Conservation (phyloP, 2,113 vertebrate genomes). For the Dasyprocta punctata region DNA sequence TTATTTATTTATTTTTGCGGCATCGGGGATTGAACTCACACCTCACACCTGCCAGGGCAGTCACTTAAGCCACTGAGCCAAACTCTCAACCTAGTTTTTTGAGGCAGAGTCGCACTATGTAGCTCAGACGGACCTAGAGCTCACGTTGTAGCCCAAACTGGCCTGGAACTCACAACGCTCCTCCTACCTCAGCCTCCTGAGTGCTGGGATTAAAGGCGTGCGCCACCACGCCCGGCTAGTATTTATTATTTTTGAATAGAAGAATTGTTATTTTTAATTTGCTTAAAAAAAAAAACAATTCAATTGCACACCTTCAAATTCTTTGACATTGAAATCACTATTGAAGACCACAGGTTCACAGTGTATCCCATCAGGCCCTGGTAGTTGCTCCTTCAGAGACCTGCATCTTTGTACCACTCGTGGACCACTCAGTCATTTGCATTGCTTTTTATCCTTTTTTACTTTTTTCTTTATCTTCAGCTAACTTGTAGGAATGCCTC, state of each 20-base stretch:
- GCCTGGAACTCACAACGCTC: too few species aligned
- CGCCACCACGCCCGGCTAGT: too few species aligned
- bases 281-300: neutral
- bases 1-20: too few species aligned
- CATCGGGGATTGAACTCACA: too few species aligned
- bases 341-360: neutral
- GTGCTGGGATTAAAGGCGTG: too few species aligned
- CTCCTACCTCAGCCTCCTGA: too few species aligned
- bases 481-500: neutral
- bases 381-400: neutral
- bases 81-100: too few species aligned
- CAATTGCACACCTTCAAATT: neutral
- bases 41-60: too few species aligned
- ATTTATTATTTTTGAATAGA: neutral
- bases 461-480: neutral
- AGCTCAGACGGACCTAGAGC: too few species aligned
- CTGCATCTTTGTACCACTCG: neutral
- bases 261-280: neutral
- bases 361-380: neutral
- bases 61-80: too few species aligned
- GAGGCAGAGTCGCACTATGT: too few species aligned
- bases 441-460: neutral
- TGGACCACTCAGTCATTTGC: accelerated
- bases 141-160: too few species aligned
- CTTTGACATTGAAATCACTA: neutral